Base-by-base conservation (phyloP, 2,113 vertebrate genomes). In the Malurus elegans region DNA sequence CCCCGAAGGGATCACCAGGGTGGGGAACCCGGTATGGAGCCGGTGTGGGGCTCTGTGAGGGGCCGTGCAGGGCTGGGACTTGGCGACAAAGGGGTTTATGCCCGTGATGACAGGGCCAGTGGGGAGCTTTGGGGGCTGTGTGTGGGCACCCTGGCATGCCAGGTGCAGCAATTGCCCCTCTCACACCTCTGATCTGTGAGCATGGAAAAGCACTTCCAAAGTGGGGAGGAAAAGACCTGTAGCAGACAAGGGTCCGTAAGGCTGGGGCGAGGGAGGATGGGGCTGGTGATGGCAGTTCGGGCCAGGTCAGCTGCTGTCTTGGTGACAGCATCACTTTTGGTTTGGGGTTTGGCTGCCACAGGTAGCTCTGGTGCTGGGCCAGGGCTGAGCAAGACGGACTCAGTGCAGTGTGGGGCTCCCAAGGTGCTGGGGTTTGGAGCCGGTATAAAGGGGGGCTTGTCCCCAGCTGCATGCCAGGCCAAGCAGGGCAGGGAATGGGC, bases 21-120 rank as follows among this genome's bases (percentile, higher is more conserved):
- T 4, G 4, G 20, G 32, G 71, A 71, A 18, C 40, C 9, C 2
- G 1, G 56, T 32, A 15, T 10, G 1, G 1, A 13, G 32, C 21
- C 18, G 21, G 47, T 21, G 9, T 23, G 62, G 18, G 71, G 32
- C 14, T 28, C 32, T 23, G 54, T 3, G 16, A 31, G 40, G 28
- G 31, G 2, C 18, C 18, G 0, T 2, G 51, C 78, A 25, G 69
- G 74, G 82, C 23, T 20, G 50, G 4, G 20, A 50, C 34, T 34
- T 31, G 4, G 6, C 32, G 48, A 38, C 12, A 17, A 40, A 75
- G 8, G 6, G 20, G 6, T 82, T 71, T 26, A 2, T 34, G 34
- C 14, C 14, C 6, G 0, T 0, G 26, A 4, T 14, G 66, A 11
- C 1, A 13, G 40, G 50, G 58, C 54, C 3, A 8, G 25, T 3